Evolutionary conservation across 2,113 vertebrate genomes (phyloP).

Genomic region (Atlantisia rogersi): DNA sequence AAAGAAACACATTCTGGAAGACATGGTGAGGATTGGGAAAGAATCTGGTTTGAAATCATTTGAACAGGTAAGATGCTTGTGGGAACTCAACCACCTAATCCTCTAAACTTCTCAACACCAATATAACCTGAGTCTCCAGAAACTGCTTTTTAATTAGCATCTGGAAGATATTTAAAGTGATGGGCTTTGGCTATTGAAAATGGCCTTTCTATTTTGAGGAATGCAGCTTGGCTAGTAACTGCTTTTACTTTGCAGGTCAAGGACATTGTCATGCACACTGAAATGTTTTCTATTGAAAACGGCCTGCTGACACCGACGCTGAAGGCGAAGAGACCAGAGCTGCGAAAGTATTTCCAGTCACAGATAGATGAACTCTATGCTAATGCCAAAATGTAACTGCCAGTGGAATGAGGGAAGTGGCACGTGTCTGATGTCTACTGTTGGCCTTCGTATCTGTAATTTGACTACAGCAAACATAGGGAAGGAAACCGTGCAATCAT

Average conservation of each 20-base stretch:
- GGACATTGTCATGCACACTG: slow-evolving; percentile 82
- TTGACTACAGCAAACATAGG: slow-evolving; percentile 65
- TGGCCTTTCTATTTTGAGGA: not conserved
- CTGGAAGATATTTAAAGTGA: not conserved
- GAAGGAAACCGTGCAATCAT: slow-evolving; percentile 68
- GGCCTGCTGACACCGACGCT: slow-evolving; percentile 94
- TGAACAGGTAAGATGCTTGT: slow-evolving; percentile 86
- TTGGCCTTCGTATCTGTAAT: slow-evolving; percentile 66
- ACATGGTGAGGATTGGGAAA: slow-evolving; percentile 87
- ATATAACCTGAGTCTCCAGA: not conserved
- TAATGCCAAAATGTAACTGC: slow-evolving; percentile 85
- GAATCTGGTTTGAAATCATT: slow-evolving; percentile 93
- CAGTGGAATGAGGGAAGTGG: not conserved
- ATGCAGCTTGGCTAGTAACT: not conserved
- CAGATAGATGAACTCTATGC: slow-evolving; percentile 92
- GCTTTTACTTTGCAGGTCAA: slow-evolving; percentile 81
- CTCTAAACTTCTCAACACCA: not conserved
- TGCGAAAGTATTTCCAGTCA: slow-evolving; percentile 84
- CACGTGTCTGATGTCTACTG: slow-evolving; percentile 32
- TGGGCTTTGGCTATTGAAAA: not conserved
- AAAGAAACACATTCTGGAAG: slow-evolving; percentile 87
- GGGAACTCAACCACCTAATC: not conserved
- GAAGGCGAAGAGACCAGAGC: slow-evolving; percentile 90
- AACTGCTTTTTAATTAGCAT: not conserved
- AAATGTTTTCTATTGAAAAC: slow-evolving; percentile 92